Evolutionary conservation across 1,140 invertebrate species (phyloP).

Genomic region (Chrysomallon squamiferum): DNA sequence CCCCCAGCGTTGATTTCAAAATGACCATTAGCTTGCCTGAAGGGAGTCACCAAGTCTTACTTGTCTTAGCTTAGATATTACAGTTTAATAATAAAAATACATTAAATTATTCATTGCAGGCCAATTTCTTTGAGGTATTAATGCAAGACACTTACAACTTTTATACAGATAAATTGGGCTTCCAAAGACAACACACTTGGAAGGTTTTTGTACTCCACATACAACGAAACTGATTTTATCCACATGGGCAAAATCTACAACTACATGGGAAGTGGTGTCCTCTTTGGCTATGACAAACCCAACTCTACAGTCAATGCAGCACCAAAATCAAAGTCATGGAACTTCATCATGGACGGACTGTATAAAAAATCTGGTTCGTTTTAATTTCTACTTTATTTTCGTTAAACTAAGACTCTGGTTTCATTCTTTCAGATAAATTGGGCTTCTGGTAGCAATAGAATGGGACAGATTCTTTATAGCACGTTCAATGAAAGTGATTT

Average conservation of each 20-base stretch:
- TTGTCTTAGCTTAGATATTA: no score
- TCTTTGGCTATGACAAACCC: slow-evolving; percentile 44
- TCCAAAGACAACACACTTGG: slow-evolving; percentile 24
- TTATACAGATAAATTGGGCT: slow-evolving; percentile 44
- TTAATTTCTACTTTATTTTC: not conserved
- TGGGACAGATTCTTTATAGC: slow-evolving; percentile 41
- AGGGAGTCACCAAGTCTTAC: no score
- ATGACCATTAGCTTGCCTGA: no score
- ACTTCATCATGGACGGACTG: slow-evolving; percentile 16
- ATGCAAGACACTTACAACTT: no score
- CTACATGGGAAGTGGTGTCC: slow-evolving; percentile 25
- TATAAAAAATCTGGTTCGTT: slow-evolving; percentile 27
- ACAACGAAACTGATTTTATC: slow-evolving; percentile 48
- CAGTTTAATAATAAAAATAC: no score
- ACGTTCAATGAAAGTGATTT: slow-evolving; percentile 53
- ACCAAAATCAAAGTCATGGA: slow-evolving; percentile 41
- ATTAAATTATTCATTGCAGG: no score
- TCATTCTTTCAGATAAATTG: slow-evolving; percentile 37
- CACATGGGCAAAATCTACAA: slow-evolving; percentile 43
- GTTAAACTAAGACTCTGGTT: not conserved
- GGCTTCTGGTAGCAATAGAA: slow-evolving; percentile 22
- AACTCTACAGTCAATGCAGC: slow-evolving; percentile 43
- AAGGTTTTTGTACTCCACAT: slow-evolving; percentile 43
- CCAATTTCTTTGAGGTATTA: no score
- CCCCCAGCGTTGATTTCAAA: no score